These are phyloP conservation scores for Crepidodera aurea DNA, from an alignment of 2,888 invertebrate species.

Conservation along the genomic window DNA sequence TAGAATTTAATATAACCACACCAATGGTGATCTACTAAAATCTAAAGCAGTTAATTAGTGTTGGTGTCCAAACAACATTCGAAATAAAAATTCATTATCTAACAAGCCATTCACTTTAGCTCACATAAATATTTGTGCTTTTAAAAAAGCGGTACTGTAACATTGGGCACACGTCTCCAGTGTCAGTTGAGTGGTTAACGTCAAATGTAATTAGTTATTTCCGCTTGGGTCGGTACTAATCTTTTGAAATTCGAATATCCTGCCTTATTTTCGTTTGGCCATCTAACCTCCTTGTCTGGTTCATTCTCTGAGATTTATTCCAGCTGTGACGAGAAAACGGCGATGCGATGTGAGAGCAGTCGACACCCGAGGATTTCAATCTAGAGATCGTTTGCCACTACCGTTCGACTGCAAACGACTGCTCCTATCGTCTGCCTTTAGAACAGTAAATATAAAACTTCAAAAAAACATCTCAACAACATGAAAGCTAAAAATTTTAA, in stretches of 20 bases:
- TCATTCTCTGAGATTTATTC: constrained; percentile 46
- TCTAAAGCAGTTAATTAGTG: not conserved
- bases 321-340: constrained; percentile 40
- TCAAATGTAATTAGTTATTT: constrained; percentile 61
- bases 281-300: constrained; percentile 50
- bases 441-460: not conserved
- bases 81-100: constrained; percentile 26
- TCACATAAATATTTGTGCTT: constrained; percentile 37
- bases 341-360: constrained; percentile 6
- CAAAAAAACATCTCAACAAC: too few species aligned
- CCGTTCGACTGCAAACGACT: constrained; percentile 24
- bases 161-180: constrained; percentile 53
- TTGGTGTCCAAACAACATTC: constrained; percentile 18
- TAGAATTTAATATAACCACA: too few species aligned
- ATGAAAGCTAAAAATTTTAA: too few species aligned
- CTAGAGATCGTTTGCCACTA: constrained; percentile 6
- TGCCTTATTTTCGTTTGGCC: constrained; percentile 60
- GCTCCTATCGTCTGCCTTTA: not conserved
- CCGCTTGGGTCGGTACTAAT: constrained; percentile 59
- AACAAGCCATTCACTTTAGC: constrained; percentile 30
- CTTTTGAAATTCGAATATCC: constrained; percentile 61
- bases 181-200: constrained; percentile 59
- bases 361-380: not conserved
- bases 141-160: constrained; percentile 35
- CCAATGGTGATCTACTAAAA: too few species aligned